Base-by-base conservation (phyloP, 1,140 invertebrate genomes). In the Halyomorpha halys region DNA sequence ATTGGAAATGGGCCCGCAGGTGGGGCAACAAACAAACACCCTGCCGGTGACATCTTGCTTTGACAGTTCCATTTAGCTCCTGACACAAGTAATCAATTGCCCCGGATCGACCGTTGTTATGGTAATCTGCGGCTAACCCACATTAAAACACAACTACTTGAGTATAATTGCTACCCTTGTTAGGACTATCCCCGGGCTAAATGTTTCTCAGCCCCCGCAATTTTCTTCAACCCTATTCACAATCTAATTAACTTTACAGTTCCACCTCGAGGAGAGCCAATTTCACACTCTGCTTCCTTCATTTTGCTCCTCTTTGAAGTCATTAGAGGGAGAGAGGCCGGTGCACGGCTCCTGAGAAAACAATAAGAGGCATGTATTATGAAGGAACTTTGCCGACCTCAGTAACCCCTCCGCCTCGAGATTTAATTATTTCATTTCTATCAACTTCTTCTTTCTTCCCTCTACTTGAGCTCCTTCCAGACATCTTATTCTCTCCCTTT, bases 51-150 rank as follows among this genome's bases (percentile, higher is more conserved):
- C 61, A 21, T 49, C 61, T 62, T 49, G 61, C 39, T 62, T 62
- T 62, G 61, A 62, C 61, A 62, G 61, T 13, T 62, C 61, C 45
- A 62, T 62, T 62, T 62, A 45, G n/a, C 39, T 44, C 21, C 13
- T 62, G 61, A 45, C 61, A 62, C 61, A 23, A 45, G 61, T 62
- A 62, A 62, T 62, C 61, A 62, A 62, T 62, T 62, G 39, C 39
- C 15, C 18, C 16, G 18, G 39, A 18, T 16, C 39, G 18, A 16
- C 44, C 44, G 44, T 62, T 62, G 61, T 62, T 47, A 62, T 62
- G 61, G 61, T 21, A 62, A 62, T 62, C 19, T 16, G 44, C 61
- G 30, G 59, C 30, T 25, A 30, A 44, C 30, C 14, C 44, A 21
- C 53, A 25, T 56, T 56, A 56, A 56, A 25, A 19, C 53, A 23